Percentiles rank a stretch among this genome's conserved stretches.
Conservation (phyloP, 2,888 invertebrate genomes). For the Drosophila putrida region DNA sequence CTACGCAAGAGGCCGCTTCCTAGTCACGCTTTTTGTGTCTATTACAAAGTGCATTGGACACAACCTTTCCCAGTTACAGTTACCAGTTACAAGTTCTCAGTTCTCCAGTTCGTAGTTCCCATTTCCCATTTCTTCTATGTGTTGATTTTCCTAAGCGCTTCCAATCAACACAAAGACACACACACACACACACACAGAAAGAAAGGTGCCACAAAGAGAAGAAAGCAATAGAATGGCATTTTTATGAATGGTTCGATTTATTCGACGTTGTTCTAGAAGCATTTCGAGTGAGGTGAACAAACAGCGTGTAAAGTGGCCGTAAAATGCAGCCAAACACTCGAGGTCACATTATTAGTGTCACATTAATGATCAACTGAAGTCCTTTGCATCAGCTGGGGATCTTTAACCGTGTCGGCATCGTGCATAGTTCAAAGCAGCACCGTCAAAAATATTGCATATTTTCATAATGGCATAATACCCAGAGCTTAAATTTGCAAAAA, state of each 20-base stretch:
- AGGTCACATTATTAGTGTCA: constrained; percentile 78
- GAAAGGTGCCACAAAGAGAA: constrained; percentile 74
- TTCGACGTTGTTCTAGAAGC: constrained; percentile 41
- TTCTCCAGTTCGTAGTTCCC: constrained; percentile 33
- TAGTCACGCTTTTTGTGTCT: constrained; percentile 33
- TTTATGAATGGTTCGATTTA: constrained; percentile 71
- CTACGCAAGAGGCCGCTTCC: constrained; percentile 56
- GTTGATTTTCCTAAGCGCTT: constrained; percentile 69
- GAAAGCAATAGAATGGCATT: constrained; percentile 76
- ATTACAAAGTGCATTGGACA: constrained; percentile 54
- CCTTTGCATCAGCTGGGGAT: constrained; percentile 40
- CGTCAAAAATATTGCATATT: constrained; percentile 42
- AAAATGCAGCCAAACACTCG: constrained; percentile 67
- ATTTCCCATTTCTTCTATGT: constrained; percentile 56
- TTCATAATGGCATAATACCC: constrained; percentile 20
- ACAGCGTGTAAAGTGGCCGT: constrained; percentile 70
- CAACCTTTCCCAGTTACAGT: constrained; percentile 57
- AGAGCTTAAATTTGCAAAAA: background rate
- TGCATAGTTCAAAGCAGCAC: constrained; percentile 47
- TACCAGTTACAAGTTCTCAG: constrained; percentile 29
- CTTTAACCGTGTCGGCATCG: constrained; percentile 39
- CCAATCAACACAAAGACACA: constrained; percentile 42
- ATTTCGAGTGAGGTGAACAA: constrained; percentile 54
- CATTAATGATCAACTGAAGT: constrained; percentile 38
- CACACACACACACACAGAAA: constrained; percentile 14